Base-by-base conservation (phyloP, 2,113 vertebrate species). In the Manacus vitellinus region DNA sequence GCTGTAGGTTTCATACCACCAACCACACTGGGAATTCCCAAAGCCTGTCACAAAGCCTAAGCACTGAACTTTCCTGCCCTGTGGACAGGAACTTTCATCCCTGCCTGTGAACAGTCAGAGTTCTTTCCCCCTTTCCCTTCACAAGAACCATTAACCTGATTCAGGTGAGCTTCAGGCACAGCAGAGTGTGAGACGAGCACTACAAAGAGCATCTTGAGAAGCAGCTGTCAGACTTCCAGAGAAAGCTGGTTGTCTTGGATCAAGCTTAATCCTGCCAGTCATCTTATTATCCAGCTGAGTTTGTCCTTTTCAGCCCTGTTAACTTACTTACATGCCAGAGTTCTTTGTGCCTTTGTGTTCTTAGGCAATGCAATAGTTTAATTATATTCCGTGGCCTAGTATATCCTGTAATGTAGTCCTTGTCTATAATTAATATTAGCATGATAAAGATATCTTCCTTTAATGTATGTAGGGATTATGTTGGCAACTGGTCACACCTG, bases 401-500 rank as follows among this genome's bases (percentile, higher is more conserved):
- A 70, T 83, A 70, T 87, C 61, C 82, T 55, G 62, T 74, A 62
- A 52, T 33, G 22, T 24, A 67, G 21, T 35, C 39, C 63, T n/a
- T 71, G 11, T 56, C 56, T 92, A 4, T 10, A 46, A 67, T 61
- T 78, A 71, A 43, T 61, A 68, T 82, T 49, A 91, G 12, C 61
- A 78, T n/a, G 22, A 72, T 87, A 61, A 89, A 71, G 41, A 94
- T 13, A 33, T 91, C 46, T 85, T 76, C 68, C 41, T 80, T 74
- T 71, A 51, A 91, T 35, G 66, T 47, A 22, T 68, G 52, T 82
- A 98, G 97, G 98, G 13, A 79, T 98, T 86, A 95, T 97, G 94
- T 73, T 98, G 92, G 97, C 97, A 78, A 97, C 92, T n/a, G 97
- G 97, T 15, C 96, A 96, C 52, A 97, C 88, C 8, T 97, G 97